These are phyloP conservation scores for Anarrhichthys ocellatus DNA, from an alignment of 2,113 vertebrate species.

Conservation along the genomic window DNA sequence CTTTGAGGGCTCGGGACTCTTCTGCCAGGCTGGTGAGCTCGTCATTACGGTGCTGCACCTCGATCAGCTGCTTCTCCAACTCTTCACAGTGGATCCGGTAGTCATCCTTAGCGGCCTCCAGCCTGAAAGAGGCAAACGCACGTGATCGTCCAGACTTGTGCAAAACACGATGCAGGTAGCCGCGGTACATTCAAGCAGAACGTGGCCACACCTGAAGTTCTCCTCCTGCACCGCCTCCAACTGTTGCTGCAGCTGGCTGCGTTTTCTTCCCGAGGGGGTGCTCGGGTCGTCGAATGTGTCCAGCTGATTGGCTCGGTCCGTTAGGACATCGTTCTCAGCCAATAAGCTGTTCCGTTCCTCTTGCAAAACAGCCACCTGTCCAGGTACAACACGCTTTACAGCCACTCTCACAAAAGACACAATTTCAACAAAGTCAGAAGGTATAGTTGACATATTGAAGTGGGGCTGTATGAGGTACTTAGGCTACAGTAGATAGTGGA, in stretches of 20 bases:
- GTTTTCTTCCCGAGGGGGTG: conserved; percentile 90
- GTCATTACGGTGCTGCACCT: conserved; percentile 95
- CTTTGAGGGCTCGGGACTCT: conserved; percentile 94
- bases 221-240: conserved; percentile 95
- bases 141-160: not conserved
- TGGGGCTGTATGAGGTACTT: not conserved
- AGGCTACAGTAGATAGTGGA: too few species aligned
- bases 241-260: conserved; percentile 91
- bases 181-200: not conserved
- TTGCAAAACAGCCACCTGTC: conserved; percentile 92
- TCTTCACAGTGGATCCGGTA: conserved; percentile 98
- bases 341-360: conserved; percentile 94
- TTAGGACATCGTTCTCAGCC: conserved; percentile 95
- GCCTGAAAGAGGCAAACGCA: conserved; percentile 75
- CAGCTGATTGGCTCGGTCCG: conserved; percentile 93
- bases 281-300: conserved; percentile 93
- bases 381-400: conserved; percentile 23
- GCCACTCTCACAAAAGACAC: not conserved
- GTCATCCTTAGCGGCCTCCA: conserved; percentile 98
- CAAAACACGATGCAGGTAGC: not conserved
- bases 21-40: conserved; percentile 94
- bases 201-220: conserved; percentile 89
- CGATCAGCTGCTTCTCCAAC: conserved; percentile 94
- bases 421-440: not conserved
- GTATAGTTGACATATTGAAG: not conserved